Base-by-base conservation (phyloP, 1,140 invertebrate species). In the Tetramorium alpestre region DNA sequence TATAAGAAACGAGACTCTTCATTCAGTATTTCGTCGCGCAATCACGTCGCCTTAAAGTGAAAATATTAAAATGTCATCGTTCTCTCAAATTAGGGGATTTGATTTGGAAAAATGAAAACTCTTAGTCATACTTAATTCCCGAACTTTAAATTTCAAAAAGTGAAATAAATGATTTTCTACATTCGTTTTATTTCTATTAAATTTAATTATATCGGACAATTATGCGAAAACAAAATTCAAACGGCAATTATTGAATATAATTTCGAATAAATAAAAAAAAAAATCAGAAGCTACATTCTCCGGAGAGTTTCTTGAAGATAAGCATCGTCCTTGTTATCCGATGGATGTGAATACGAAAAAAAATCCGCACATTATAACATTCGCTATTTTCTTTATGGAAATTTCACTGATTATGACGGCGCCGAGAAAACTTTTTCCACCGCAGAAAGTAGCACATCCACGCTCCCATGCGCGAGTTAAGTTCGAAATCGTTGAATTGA, bases 401-500 rank as follows among this genome's bases (percentile, higher is more conserved):
- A 82, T 84, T 84, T 38, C 69, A 28, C 41, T 60, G 58, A 84
- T 72, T 82, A 82, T 70, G 22, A 64, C 38, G 49, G 33, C 49
- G 65, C 10, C 49, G 28, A 3, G 54, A n/a, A 80, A 84, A 84
- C 69, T 84, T 84, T 75, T 84, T 62, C 54, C 54, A 7, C 62
- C 28, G 22, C 38, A 25, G n/a, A 75, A 73, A 84, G 54, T 47
- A 18, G 54, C 54, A 67, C 67, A 13, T 47, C 80, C 78, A n/a
- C 25, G 54, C 41, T 41, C 4, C 13, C 33, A n/a, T 41, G 38
- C 22, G 67, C 60, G 11, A 60, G 65, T 51, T 25, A 81, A 82
- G 67, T 82, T 82, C 62, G 25, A 73, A 73, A 82, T 77, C 28
- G 47, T 64, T 65, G 75, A 77, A 77, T 85, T 54, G 58, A 65